Conservation (phyloP, 2,888 invertebrate species). For the Dynastes maya region DNA sequence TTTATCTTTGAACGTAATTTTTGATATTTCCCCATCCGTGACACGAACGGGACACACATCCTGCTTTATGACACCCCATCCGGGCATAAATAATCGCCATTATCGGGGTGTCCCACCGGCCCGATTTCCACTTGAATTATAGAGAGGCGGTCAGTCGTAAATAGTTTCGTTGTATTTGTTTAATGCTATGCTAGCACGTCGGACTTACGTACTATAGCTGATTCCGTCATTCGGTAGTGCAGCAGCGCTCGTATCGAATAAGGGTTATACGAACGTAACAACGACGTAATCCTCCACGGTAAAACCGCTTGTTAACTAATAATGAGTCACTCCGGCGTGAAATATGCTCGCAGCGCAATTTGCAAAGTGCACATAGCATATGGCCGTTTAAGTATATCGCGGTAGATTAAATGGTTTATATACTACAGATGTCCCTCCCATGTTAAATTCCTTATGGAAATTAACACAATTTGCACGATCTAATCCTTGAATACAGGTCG, state of each 20-base stretch:
- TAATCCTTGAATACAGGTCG: not conserved
- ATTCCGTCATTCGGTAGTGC: not conserved
- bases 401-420: slow-evolving; percentile 2
- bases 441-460: not conserved
- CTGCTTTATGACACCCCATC: slow-evolving; percentile 36
- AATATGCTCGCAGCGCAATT: slow-evolving; percentile 12
- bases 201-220: not conserved
- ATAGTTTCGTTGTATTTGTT: slow-evolving; percentile 40
- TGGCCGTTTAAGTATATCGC: slow-evolving; percentile 7
- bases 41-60: not conserved
- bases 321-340: slow-evolving; percentile 6
- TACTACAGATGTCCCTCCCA: not conserved
- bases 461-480: not conserved
- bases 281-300: slow-evolving; percentile 9
- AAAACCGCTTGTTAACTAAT: slow-evolving; percentile 6
- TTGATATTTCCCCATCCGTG: slow-evolving; percentile 21
- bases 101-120: slow-evolving; percentile 31
- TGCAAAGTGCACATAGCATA: slow-evolving; percentile 18
- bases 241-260: not conserved
- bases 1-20: slow-evolving; percentile 17
- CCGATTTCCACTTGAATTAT: slow-evolving; percentile 39
- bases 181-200: not conserved
- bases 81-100: slow-evolving; percentile 40
- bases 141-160: slow-evolving; percentile 30
- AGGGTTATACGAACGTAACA: not conserved